Evolutionary conservation across 2,888 invertebrate genomes (phyloP).

Genomic region (Opisthograptis luteolata): DNA sequence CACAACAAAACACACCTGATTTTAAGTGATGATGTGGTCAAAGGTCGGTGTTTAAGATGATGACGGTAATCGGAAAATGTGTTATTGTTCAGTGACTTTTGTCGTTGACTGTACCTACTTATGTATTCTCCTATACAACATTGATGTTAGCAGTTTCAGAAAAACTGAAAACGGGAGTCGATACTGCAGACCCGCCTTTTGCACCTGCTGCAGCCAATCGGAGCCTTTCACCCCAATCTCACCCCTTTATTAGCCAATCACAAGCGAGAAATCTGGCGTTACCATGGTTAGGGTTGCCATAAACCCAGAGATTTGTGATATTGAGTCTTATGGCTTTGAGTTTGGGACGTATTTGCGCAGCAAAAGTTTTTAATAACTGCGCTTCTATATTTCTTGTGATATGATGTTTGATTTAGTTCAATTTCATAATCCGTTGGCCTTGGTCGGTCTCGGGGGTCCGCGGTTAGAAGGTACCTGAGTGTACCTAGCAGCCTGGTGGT

Average conservation of each 20-base stretch:
- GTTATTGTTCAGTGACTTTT: too few species aligned
- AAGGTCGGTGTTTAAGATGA: too few species aligned
- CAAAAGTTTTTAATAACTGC: constrained; percentile 57
- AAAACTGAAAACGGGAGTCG: constrained; percentile 54
- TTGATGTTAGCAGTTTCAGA: constrained; percentile 29
- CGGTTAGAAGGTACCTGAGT: constrained; percentile 7
- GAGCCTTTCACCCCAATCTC: constrained; percentile 51
- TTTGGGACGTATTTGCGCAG: constrained; percentile 38
- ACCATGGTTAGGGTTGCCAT: constrained; percentile 53
- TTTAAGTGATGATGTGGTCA: too few species aligned
- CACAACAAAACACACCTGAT: too few species aligned
- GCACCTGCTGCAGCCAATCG: constrained; percentile 71
- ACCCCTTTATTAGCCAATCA: constrained; percentile 65
- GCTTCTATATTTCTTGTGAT: constrained; percentile 56
- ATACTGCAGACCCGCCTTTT: constrained; percentile 60
- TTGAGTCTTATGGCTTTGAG: not conserved
- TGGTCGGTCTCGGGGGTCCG: constrained; percentile 36
- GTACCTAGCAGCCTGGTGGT: constrained; percentile 26
- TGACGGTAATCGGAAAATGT: too few species aligned
- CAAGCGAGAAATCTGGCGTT: constrained; percentile 65
- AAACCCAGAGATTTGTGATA: constrained; percentile 20
- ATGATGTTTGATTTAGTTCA: constrained; percentile 73
- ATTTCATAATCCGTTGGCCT: constrained; percentile 44
- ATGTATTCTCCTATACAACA: constrained; percentile 3
- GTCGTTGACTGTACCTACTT: too few species aligned